A percentile compares a stretch with the other conserved stretches of the same genome.
Evolutionary conservation across 1,140 invertebrate genomes (phyloP).

Genomic region (Sinella curviseta): DNA sequence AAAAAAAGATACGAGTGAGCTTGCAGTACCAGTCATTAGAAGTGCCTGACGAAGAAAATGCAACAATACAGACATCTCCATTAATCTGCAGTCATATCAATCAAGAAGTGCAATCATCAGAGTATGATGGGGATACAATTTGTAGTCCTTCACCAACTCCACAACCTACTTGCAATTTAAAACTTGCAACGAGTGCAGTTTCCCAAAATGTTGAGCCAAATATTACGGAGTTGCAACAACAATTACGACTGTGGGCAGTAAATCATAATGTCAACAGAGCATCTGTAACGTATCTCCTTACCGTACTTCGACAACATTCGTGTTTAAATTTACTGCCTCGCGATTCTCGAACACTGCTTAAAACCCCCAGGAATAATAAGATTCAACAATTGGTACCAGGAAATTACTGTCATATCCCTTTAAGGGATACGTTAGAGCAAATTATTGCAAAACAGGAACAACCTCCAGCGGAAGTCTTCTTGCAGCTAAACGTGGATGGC

Average conservation of each 20-base stretch:
- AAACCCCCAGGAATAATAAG: slow-evolving; percentile 3
- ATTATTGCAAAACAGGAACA: neutral
- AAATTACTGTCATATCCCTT: neutral
- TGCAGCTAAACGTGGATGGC: slow-evolving; percentile 17
- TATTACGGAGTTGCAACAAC: neutral
- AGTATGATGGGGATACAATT: no score
- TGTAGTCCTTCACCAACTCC: no score
- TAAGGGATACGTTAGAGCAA: neutral
- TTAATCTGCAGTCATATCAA: no score
- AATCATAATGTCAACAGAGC: neutral
- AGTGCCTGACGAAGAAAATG: no score
- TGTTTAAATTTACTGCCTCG: neutral
- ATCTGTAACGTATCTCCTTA: slow-evolving; percentile 12
- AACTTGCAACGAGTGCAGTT: no score
- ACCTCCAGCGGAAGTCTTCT: neutral
- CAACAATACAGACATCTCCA: no score
- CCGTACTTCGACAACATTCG: slow-evolving; percentile 9
- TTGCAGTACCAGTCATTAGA: no score
- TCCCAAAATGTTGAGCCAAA: no score
- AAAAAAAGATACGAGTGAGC: no score
- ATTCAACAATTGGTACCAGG: neutral
- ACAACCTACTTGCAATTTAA: no score
- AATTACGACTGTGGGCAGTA: neutral
- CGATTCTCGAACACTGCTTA: slow-evolving; percentile 26
- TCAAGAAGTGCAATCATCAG: no score